These are phyloP conservation scores for Encarsia formosa DNA, from an alignment of 2,888 invertebrate species.

Conservation along the genomic window DNA sequence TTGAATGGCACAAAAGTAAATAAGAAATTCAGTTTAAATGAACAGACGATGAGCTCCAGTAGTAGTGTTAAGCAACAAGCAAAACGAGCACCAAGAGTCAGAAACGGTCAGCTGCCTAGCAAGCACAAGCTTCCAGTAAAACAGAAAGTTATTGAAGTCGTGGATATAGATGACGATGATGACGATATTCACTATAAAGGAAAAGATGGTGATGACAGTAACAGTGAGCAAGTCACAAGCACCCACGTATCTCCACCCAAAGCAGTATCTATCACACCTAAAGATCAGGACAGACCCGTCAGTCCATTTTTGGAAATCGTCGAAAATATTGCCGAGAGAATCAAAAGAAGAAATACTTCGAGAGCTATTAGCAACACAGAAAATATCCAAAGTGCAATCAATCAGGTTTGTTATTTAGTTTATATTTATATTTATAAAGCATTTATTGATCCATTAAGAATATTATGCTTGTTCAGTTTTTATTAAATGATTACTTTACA, in stretches of 20 bases:
- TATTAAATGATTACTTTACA: too few relatives aligned
- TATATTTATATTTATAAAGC: background rate
- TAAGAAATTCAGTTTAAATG: conserved; percentile 37
- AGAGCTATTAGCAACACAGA: conserved; percentile 21
- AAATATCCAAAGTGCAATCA: conserved; percentile 24
- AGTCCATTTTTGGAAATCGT: conserved; percentile 25
- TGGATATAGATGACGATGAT: conserved; percentile 21
- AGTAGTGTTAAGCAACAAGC: conserved; percentile 22
- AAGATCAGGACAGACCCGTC: conserved; percentile 3
- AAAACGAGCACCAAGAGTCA: conserved; percentile 15
- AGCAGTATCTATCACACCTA: conserved; percentile 9
- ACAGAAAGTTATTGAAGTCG: conserved; percentile 17
- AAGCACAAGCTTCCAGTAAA: conserved; percentile 17
- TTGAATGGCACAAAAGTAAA: conserved; percentile 43
- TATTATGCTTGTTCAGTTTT: too few relatives aligned
- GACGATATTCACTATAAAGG: conserved; percentile 4
- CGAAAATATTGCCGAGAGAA: conserved; percentile 47
- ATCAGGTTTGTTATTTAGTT: conserved; percentile 11
- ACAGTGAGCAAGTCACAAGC: background rate
- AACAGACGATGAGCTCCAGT: conserved; percentile 7
- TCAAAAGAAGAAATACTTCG: conserved; percentile 42
- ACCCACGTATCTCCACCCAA: conserved; percentile 6
- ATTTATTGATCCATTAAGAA: too few relatives aligned
- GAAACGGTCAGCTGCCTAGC: conserved; percentile 15
- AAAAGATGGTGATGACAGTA: background rate